phyloP scores from a whole-genome alignment of 2,888 invertebrate species.

The Notocelia uddmanniana region DNA sequence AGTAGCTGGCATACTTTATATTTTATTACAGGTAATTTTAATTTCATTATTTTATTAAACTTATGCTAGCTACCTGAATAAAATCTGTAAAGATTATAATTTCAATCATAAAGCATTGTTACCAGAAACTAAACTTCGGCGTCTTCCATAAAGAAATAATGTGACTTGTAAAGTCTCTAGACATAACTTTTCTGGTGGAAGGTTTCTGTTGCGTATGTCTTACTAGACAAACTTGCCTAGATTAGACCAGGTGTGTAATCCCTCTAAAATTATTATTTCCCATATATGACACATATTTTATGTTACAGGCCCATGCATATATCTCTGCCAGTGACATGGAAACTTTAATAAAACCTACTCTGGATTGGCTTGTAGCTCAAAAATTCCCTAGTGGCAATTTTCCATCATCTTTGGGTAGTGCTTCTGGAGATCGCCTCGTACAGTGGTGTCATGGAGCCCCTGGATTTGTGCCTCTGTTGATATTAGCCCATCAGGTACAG shows the following conservation, averaged over 20 bases:
- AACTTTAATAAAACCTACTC: conserved; percentile 86
- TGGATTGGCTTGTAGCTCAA: conserved; percentile 87
- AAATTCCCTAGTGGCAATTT: conserved; percentile 89
- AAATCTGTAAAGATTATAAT: background rate
- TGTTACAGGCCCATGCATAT: conserved; percentile 82
- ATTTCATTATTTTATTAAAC: background rate
- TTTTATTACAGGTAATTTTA: conserved; percentile 90
- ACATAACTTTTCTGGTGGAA: background rate
- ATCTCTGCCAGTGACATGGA: conserved; percentile 85
- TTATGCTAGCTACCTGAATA: background rate
- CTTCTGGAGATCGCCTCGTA: conserved; percentile 89
- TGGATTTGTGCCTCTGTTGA: conserved; percentile 91
- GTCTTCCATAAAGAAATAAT: background rate
- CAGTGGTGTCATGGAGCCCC: conserved; percentile 99
- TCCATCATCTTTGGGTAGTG: conserved; percentile 91
- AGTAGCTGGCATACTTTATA: conserved; percentile 92
- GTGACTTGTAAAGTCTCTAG: background rate
- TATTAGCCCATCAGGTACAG: conserved; percentile 88
- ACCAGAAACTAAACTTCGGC: background rate
- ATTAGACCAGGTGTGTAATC: background rate
- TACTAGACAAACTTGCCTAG: too few relatives aligned
- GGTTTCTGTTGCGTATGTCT: background rate
- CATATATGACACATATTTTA: background rate
- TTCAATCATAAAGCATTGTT: background rate
- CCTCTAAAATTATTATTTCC: too few relatives aligned